These are phyloP conservation scores for Pectinophora gossypiella DNA, from an alignment of 1,140 invertebrate species.

Conservation along the genomic window DNA sequence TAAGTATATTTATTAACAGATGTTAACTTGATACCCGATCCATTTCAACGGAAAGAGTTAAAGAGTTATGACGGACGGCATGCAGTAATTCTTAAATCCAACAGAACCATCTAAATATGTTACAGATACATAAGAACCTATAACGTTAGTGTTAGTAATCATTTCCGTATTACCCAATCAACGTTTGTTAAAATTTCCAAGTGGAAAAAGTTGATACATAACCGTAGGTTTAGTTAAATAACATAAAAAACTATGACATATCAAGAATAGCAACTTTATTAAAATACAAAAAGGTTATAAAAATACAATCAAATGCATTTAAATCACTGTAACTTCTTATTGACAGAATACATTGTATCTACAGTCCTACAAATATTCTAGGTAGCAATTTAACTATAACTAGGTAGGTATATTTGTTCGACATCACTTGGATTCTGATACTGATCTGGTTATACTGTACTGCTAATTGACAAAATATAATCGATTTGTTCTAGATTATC, in stretches of 20 bases:
- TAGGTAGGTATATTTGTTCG: constrained; percentile 35
- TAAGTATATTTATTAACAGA: no score
- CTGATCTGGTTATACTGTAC: constrained; percentile 13
- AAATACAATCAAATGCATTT: constrained; percentile 74
- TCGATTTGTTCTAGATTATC: not conserved
- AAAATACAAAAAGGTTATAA: constrained; percentile 74
- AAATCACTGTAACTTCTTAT: constrained; percentile 69
- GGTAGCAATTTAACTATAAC: constrained; percentile 37
- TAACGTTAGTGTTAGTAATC: no score
- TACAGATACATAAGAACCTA: no score
- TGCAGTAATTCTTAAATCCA: no score
- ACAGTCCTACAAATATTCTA: constrained; percentile 47
- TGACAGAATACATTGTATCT: constrained; percentile 45
- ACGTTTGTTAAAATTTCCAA: no score
- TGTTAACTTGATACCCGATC: no score
- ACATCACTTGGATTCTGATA: constrained; percentile 42
- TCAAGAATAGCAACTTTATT: constrained; percentile 73
- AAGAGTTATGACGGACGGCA: no score
- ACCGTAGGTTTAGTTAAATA: no score
- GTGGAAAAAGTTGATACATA: no score
- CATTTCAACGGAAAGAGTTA: no score
- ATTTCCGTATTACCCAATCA: no score
- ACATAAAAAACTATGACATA: constrained; percentile 52
- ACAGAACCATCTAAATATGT: no score
- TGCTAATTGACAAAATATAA: not conserved